Percentiles rank a stretch among this genome's conserved stretches.
phyloP scores from a whole-genome alignment of 2,888 invertebrate genomes.

The Isoperla grammatica region DNA sequence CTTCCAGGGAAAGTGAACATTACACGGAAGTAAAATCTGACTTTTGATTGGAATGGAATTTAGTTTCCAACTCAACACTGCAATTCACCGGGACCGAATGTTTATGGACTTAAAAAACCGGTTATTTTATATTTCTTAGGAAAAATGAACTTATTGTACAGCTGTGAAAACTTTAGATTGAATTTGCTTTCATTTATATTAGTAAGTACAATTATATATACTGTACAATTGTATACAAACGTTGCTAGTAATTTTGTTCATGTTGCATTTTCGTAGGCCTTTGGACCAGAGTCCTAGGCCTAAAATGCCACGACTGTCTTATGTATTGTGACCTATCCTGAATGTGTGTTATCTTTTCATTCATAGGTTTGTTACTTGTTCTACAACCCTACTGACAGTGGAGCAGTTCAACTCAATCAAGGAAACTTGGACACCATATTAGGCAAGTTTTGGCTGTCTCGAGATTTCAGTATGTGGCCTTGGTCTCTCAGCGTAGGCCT shows the following conservation, averaged over 20 bases:
- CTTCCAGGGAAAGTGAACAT: too few species aligned
- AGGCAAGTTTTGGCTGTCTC: constrained; percentile 52
- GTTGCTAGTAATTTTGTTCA: neutral
- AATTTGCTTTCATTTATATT: constrained; percentile 32
- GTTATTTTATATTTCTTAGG: constrained; percentile 17
- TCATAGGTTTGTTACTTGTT: constrained; percentile 51
- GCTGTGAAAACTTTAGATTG: constrained; percentile 28
- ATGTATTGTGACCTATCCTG: neutral
- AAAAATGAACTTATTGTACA: constrained; percentile 20
- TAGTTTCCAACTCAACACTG: constrained; percentile 6
- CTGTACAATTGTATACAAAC: neutral
- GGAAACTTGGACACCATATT: constrained; percentile 78
- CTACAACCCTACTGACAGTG: constrained; percentile 73
- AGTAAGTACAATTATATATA: constrained; percentile 30
- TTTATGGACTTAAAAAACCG: constrained; percentile 16
- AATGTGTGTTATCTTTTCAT: constrained; percentile 21
- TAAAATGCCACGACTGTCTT: neutral
- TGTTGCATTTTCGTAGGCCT: neutral
- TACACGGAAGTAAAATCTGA: too few species aligned
- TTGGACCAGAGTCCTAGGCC: neutral
- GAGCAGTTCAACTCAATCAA: constrained; percentile 73
- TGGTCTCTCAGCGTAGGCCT: too few species aligned
- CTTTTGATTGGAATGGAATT: too few species aligned
- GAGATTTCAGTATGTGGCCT: too few species aligned
- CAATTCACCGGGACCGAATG: constrained; percentile 6